Evolutionary conservation across 1,140 invertebrate genomes (phyloP), one percentile per base, ranked within the genome.

Genomic region (Berghia stephanieae): DNA sequence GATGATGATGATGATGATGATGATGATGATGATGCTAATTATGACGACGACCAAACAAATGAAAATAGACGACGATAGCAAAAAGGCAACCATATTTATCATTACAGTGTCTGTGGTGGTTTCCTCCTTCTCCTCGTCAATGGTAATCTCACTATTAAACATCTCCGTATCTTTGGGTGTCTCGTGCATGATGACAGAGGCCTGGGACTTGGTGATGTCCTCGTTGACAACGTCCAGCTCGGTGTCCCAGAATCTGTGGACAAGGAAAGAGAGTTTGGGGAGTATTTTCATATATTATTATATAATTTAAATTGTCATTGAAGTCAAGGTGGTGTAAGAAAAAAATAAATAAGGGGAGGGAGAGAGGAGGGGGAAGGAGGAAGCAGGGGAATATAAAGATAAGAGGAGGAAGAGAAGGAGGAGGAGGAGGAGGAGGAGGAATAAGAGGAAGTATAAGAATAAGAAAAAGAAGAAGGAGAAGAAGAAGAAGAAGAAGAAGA

Each of bases 171-270:
- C 83, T 46, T 57, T 81, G 21, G 82, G 83, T 27, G 81, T 85
- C 78, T 84, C 86, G 40, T 83, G 81, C 40, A 86, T 70, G 6
- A 82, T 83, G 8, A 87, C 73, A 24, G 71, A 79, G 40, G 79
- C 80, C 40, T 83, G 60, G 73, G 36, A 67, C 72, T 77, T 78
- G 73, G 75, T 72, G 46, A 82, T 10, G 75, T 80, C 63, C 46
- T 80, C 36, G 3, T 78, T 60, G 27, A 78, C 74, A 3, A 84
- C 34, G 52, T 82, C 78, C 18, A 87, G 80, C 10, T 79, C 77
- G 36, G 85, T 86, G 63, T 88, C 85, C 87, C 86, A 88, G 79
- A 88, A 88, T 57, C 87, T 88, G 66, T 16, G 69, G 44, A 71
- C n/a, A 73, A 52, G 55, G 4, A 46, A 70, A 72, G 8, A 72